Evolutionary conservation across 1,140 invertebrate genomes (phyloP).

Genomic region (Diabrotica undecimpunctata): DNA sequence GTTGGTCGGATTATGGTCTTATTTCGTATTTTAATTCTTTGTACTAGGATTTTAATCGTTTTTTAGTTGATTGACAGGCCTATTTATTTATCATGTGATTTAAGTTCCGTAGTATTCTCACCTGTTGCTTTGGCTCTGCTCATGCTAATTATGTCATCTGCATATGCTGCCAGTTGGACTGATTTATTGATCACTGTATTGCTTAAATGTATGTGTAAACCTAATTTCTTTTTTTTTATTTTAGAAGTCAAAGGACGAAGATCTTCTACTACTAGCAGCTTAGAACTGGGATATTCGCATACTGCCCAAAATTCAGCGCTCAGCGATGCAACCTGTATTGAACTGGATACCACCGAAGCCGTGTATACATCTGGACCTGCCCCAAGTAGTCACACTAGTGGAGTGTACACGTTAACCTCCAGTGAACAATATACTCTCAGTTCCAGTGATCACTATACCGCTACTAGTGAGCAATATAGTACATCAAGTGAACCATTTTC

Average conservation of each 20-base stretch:
- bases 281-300: slow-evolving; percentile 76
- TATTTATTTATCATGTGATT: no score
- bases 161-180: no score
- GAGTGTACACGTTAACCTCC: slow-evolving; percentile 71
- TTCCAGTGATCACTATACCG: slow-evolving; percentile 38
- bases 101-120: no score
- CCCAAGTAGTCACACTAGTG: slow-evolving; percentile 70
- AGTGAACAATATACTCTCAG: slow-evolving; percentile 54
- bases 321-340: slow-evolving; percentile 57
- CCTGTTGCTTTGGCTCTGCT: no score
- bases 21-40: no score
- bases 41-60: no score
- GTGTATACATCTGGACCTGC: slow-evolving; percentile 53
- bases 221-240: slow-evolving; percentile 32
- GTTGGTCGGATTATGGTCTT: no score
- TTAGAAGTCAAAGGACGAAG: slow-evolving; percentile 56
- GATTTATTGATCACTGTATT: no score
- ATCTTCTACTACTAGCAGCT: slow-evolving; percentile 67
- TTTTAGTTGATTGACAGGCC: no score
- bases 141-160: no score
- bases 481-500: slow-evolving; percentile 40
- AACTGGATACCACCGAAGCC: slow-evolving; percentile 44
- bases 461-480: slow-evolving; percentile 43
- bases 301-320: slow-evolving; percentile 77
- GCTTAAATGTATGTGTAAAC: no score